Percentiles rank a stretch among this genome's conserved stretches.
Evolutionary conservation across 2,113 vertebrate species (phyloP).

Genomic region (Myanophis thanlyinensis): DNA sequence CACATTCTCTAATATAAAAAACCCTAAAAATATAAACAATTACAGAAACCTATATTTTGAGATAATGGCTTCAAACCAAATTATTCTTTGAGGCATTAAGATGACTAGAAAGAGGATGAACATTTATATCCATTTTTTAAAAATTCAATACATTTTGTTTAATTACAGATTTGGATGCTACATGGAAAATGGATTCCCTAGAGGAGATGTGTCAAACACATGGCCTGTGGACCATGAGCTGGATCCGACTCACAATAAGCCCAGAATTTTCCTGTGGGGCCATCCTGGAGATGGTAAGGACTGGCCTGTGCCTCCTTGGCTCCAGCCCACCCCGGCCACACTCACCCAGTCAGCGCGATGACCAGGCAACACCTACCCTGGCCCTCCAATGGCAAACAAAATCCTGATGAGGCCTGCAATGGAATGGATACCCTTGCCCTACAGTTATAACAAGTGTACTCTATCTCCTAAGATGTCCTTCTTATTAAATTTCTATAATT

Average conservation of each 20-base stretch:
- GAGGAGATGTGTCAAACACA: too few species aligned
- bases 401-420: too few species aligned
- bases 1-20: not conserved
- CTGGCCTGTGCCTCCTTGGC: too few species aligned
- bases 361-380: too few species aligned
- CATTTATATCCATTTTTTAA: not conserved
- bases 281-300: too few species aligned
- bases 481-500: not conserved
- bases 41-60: not conserved
- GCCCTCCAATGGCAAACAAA: too few species aligned
- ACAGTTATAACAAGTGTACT: not conserved
- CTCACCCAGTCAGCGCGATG: too few species aligned
- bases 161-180: not conserved
- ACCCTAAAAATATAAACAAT: not conserved
- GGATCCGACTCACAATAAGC: too few species aligned
- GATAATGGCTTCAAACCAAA: not conserved
- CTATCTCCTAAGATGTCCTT: not conserved
- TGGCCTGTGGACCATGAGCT: too few species aligned
- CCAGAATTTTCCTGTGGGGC: too few species aligned
- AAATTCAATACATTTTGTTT: not conserved
- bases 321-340: too few species aligned
- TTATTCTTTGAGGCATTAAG: not conserved
- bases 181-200: not conserved
- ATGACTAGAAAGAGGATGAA: not conserved
- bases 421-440: too few species aligned